Evolutionary conservation across 2,888 invertebrate species (phyloP).

Genomic region (Apotomis turbidana): DNA sequence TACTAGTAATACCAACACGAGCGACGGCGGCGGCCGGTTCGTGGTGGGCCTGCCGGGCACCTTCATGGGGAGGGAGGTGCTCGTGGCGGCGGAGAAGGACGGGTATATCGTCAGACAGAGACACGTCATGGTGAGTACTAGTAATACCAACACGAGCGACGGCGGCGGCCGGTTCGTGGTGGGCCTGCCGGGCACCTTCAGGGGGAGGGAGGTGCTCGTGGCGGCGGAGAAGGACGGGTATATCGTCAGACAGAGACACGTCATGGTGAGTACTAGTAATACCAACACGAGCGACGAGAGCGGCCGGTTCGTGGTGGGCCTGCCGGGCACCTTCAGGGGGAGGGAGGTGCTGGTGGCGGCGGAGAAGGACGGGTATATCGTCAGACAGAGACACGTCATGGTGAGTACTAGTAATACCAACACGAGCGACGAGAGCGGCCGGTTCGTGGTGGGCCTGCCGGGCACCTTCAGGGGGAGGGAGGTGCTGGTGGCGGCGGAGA

Average conservation of each 20-base stretch:
- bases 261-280: conserved; percentile 61
- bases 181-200: conserved; percentile 67
- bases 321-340: conserved; percentile 71
- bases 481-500: conserved; percentile 81
- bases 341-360: conserved; percentile 82
- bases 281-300: conserved; percentile 48
- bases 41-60: too few relatives aligned
- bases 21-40: too few relatives aligned
- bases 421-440: conserved; percentile 17
- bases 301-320: conserved; percentile 76
- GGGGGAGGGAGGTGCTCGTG: conserved; percentile 79
- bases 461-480: conserved; percentile 70
- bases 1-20: too few relatives aligned
- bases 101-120: too few relatives aligned
- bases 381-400: conserved; percentile 77
- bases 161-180: conserved; percentile 77
- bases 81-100: too few relatives aligned
- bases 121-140: too few relatives aligned
- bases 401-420: too few relatives aligned
- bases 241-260: conserved; percentile 78
- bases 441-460: conserved; percentile 76
- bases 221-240: conserved; percentile 85
- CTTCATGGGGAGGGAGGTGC: too few relatives aligned
- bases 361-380: conserved; percentile 84
- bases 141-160: conserved; percentile 66